A percentile compares a stretch with the other conserved stretches of the same genome.
These are phyloP conservation scores for Cactoblastis cactorum DNA, from an alignment of 2,888 invertebrate species.

Conservation along the genomic window DNA sequence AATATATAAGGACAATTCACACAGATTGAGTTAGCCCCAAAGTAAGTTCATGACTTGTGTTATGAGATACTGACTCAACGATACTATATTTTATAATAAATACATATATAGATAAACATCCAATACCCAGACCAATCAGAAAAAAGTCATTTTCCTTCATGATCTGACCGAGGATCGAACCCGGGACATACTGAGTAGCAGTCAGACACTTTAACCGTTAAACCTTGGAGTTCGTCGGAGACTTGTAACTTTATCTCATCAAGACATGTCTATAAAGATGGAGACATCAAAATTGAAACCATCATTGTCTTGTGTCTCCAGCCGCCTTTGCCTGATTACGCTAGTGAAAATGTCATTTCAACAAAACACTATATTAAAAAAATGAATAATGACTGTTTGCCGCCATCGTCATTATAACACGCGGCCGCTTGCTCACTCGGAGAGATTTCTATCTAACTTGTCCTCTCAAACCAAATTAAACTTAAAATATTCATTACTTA, in stretches of 20 bases:
- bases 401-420: slow-evolving; percentile 64
- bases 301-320: not conserved
- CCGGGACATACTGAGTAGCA: too few relatives aligned
- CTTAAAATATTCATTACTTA: slow-evolving; percentile 29
- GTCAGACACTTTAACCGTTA: too few relatives aligned
- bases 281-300: slow-evolving; percentile 3
- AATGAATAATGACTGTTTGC: slow-evolving; percentile 77
- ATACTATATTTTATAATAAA: too few relatives aligned
- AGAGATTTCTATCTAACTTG: slow-evolving; percentile 66
- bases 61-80: too few relatives aligned
- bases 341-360: slow-evolving; percentile 78
- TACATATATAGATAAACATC: too few relatives aligned
- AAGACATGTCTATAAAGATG: not conserved
- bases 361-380: slow-evolving; percentile 78
- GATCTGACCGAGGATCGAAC: too few relatives aligned
- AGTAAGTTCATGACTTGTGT: not conserved
- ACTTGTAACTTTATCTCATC: not conserved
- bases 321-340: slow-evolving; percentile 49
- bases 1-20: too few relatives aligned
- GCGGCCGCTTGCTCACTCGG: slow-evolving; percentile 57
- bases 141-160: too few relatives aligned
- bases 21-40: not conserved
- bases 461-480: slow-evolving; percentile 31
- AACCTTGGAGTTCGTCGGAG: not conserved
- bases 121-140: too few relatives aligned